Conservation (phyloP, 2,113 vertebrate species). For the Cheirogaleus medius region DNA sequence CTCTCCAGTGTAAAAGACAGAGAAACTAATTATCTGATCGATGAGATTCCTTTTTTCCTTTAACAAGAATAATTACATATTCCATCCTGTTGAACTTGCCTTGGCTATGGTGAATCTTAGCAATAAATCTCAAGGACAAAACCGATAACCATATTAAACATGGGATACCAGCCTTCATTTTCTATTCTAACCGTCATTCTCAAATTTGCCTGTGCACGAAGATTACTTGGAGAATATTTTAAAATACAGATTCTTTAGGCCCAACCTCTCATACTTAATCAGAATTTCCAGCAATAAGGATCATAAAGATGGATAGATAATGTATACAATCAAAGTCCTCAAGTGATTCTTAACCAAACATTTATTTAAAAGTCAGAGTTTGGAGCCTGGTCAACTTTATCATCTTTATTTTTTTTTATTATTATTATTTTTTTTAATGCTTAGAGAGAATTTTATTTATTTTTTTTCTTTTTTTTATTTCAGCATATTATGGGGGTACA, state of each 20-base stretch:
- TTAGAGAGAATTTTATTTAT: too few relatives aligned
- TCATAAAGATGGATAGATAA: neutral
- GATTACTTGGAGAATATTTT: constrained; percentile 13
- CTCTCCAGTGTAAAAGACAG: neutral
- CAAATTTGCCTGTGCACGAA: neutral
- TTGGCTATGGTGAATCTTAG: neutral
- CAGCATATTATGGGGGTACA: too few relatives aligned
- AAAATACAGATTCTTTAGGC: neutral
- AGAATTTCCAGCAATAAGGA: constrained; percentile 1
- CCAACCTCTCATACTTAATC: neutral
- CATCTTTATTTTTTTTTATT: too few relatives aligned
- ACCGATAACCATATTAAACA: neutral
- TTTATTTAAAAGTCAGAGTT: neutral
- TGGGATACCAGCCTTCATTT: neutral
- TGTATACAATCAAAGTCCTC: neutral
- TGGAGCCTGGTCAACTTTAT: neutral
- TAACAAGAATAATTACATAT: neutral
- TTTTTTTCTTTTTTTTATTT: too few relatives aligned
- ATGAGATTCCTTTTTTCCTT: neutral
- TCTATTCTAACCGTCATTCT: neutral
- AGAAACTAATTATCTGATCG: neutral
- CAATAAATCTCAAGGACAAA: constrained; percentile 46
- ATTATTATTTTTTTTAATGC: too few relatives aligned
- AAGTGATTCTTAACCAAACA: neutral
- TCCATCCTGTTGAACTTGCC: neutral